These are phyloP conservation scores for Drymodes brunneopygia DNA, from an alignment of 2,113 vertebrate genomes.

Conservation along the genomic window DNA sequence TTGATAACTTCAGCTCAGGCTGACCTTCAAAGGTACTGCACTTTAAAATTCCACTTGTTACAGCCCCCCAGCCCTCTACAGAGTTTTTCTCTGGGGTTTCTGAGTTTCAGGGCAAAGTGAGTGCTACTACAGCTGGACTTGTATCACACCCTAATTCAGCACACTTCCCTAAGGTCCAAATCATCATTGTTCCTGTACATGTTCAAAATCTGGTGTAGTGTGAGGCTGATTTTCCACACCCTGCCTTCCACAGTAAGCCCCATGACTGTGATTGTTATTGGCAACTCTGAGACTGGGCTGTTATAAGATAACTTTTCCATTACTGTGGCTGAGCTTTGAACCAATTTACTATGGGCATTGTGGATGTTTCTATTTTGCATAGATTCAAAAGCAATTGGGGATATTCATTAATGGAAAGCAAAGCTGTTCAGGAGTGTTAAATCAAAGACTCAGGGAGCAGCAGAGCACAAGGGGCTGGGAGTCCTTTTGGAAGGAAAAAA, in stretches of 20 bases:
- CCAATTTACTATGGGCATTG: fast-evolving
- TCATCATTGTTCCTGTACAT: background rate
- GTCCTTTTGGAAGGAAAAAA: background rate
- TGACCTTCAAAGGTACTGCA: background rate
- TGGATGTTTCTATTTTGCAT: background rate
- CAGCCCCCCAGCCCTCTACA: background rate
- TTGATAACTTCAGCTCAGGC: background rate
- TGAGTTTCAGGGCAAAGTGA: background rate
- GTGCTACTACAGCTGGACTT: background rate
- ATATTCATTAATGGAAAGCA: background rate
- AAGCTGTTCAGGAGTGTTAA: background rate
- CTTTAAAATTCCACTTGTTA: background rate
- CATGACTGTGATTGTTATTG: background rate
- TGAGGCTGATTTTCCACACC: background rate
- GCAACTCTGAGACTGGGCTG: background rate
- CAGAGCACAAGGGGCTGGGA: background rate
- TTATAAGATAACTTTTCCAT: background rate
- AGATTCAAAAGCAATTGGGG: background rate
- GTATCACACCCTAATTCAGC: background rate
- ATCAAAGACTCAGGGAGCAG: background rate
- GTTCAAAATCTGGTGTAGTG: background rate
- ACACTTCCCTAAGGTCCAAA: background rate
- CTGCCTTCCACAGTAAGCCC: background rate
- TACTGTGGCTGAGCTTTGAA: background rate
- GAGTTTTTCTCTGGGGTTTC: background rate